Percentiles rank a stretch among this genome's conserved stretches.
Conservation (phyloP, 2,797 vertebrate species). For the Hemibagrus guttatus region DNA sequence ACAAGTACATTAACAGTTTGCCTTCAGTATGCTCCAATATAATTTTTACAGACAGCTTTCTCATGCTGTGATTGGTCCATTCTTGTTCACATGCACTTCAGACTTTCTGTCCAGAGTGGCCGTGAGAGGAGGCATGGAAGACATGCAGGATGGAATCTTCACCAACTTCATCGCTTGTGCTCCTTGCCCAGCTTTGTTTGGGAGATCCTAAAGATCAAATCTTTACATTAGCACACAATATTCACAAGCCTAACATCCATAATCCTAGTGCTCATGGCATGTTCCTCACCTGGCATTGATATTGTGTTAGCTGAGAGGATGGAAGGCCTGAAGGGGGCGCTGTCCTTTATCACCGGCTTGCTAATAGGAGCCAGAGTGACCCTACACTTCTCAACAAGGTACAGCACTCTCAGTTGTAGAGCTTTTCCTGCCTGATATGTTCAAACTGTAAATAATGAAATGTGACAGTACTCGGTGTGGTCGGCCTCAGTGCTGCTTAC, state of each 20-base stretch:
- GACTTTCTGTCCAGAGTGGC: constrained; percentile 63
- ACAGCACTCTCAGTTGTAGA: not conserved
- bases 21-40: no score
- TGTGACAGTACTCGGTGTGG: constrained; percentile 83
- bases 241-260: not conserved
- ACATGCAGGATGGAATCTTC: constrained; percentile 89
- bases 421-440: no score
- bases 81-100: constrained; percentile 54
- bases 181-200: constrained; percentile 86
- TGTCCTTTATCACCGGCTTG: constrained; percentile 65
- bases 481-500: constrained; percentile 65
- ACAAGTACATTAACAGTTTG: no score
- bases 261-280: not conserved
- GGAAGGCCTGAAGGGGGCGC: constrained; percentile 70
- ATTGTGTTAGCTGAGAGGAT: constrained; percentile 78
- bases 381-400: constrained; percentile 51
- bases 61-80: not conserved
- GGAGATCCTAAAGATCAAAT: constrained; percentile 78
- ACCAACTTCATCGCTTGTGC: constrained; percentile 83
- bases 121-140: constrained; percentile 65
- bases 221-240: not conserved
- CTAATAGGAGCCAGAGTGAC: constrained; percentile 61
- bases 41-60: no score
- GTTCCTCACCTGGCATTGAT: constrained; percentile 87
- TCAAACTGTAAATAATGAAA: not conserved